phyloP scores from a whole-genome alignment of 2,113 vertebrate genomes.

The Pterocles burchelli region DNA sequence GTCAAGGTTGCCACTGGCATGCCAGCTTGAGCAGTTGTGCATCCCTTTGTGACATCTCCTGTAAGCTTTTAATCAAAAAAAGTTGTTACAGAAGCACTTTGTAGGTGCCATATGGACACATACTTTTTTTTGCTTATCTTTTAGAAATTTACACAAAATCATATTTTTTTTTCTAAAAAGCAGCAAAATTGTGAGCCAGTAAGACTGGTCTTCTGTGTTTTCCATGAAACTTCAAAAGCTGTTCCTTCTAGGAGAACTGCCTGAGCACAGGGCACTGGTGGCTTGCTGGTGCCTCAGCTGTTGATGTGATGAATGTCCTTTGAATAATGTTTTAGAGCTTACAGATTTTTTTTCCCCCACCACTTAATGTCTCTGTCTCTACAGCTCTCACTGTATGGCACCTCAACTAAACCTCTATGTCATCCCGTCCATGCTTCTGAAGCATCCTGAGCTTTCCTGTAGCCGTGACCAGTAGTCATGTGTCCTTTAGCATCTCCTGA shows the following conservation, averaged over 20 bases:
- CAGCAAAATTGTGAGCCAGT: neutral
- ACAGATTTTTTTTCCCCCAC: neutral
- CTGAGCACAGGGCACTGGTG: neutral
- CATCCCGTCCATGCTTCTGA: neutral
- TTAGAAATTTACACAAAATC: neutral
- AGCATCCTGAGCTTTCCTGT: neutral
- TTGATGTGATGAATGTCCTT: neutral
- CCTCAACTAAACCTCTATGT: neutral
- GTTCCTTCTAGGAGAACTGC: neutral
- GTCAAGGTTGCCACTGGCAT: neutral
- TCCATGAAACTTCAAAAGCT: neutral
- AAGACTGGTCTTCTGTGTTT: neutral
- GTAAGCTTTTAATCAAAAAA: neutral
- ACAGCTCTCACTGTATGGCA: neutral
- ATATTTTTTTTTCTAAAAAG: neutral
- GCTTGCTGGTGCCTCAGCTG: neutral
- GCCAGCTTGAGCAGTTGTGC: neutral
- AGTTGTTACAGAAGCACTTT: neutral
- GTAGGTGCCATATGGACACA: neutral
- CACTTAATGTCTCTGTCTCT: neutral
- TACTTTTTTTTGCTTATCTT: neutral
- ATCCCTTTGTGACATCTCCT: neutral
- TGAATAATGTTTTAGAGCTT: neutral
- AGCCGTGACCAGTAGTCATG: neutral
- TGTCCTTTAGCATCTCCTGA: neutral